These are phyloP conservation scores for Pocota personata DNA, from an alignment of 2,888 invertebrate genomes.

Conservation along the genomic window DNA sequence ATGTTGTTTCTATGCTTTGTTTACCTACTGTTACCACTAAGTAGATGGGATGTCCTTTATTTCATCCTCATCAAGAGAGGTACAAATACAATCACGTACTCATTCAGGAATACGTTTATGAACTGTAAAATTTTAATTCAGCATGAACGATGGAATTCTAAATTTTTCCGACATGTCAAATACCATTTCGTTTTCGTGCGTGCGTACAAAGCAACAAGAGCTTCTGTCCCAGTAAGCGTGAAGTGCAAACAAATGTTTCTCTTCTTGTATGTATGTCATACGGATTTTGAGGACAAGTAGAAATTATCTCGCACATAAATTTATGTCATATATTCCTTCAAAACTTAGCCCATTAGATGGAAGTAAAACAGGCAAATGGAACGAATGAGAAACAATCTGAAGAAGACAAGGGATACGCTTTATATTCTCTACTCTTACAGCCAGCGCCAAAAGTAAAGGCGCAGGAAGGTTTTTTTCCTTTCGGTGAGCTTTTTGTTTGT, in stretches of 20 bases:
- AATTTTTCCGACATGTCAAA: slow-evolving; percentile 21
- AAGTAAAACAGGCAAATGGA: slow-evolving; percentile 15
- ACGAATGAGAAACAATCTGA: slow-evolving; percentile 3
- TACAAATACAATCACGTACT: neutral
- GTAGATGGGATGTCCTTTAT: neutral
- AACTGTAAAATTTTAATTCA: slow-evolving; percentile 34
- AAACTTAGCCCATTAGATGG: slow-evolving; percentile 14
- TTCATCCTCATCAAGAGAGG: neutral
- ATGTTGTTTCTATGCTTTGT: no score
- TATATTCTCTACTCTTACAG: neutral
- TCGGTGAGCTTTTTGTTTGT: no score
- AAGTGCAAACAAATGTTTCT: slow-evolving; percentile 14
- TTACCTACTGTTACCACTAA: neutral
- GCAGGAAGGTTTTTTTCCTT: neutral
- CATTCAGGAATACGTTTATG: slow-evolving; percentile 2
- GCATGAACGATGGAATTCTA: slow-evolving; percentile 4
- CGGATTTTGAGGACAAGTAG: slow-evolving; percentile 13
- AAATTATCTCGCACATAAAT: slow-evolving; percentile 48
- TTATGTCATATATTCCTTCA: slow-evolving; percentile 23
- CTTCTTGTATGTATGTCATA: neutral
- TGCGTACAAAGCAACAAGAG: neutral
- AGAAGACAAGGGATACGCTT: slow-evolving; percentile 54
- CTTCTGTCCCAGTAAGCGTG: neutral
- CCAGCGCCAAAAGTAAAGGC: neutral
- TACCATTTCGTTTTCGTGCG: slow-evolving; percentile 7